These are phyloP conservation scores for Gymnorhina tibicen DNA, from an alignment of 2,113 vertebrate genomes.

Conservation along the genomic window DNA sequence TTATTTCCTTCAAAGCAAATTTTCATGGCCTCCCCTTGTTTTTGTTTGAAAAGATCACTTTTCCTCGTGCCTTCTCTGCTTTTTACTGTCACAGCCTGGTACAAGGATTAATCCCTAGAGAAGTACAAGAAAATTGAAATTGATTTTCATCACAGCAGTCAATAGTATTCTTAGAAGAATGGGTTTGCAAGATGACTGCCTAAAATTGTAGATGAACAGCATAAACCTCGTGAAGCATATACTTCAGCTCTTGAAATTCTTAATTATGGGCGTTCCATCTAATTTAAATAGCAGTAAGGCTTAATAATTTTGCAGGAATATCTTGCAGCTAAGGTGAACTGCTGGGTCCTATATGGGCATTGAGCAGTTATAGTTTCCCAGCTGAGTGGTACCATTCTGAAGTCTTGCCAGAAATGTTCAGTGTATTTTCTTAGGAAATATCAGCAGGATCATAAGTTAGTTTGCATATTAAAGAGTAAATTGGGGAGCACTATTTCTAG, in stretches of 20 bases:
- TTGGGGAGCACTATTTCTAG: background rate
- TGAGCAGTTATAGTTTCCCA: background rate
- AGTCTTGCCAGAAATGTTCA: background rate
- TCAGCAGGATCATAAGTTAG: background rate
- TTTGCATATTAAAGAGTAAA: constrained; percentile 9
- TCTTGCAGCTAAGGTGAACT: background rate
- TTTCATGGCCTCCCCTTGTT: background rate
- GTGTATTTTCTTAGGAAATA: background rate
- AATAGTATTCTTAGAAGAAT: background rate
- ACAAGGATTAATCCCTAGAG: background rate
- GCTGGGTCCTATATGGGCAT: background rate
- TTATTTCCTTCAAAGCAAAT: background rate
- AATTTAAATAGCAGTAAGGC: background rate
- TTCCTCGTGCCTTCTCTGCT: background rate
- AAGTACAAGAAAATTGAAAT: background rate
- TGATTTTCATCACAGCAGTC: background rate
- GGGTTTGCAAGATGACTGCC: background rate
- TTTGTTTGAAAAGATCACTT: background rate
- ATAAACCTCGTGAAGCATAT: background rate
- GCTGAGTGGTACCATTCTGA: background rate
- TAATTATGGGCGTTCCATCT: background rate
- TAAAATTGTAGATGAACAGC: background rate
- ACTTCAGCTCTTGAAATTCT: background rate
- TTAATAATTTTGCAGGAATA: background rate
- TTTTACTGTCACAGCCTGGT: background rate